These are phyloP conservation scores for Menidia menidia DNA, from an alignment of 2,797 vertebrate species.

Conservation along the genomic window DNA sequence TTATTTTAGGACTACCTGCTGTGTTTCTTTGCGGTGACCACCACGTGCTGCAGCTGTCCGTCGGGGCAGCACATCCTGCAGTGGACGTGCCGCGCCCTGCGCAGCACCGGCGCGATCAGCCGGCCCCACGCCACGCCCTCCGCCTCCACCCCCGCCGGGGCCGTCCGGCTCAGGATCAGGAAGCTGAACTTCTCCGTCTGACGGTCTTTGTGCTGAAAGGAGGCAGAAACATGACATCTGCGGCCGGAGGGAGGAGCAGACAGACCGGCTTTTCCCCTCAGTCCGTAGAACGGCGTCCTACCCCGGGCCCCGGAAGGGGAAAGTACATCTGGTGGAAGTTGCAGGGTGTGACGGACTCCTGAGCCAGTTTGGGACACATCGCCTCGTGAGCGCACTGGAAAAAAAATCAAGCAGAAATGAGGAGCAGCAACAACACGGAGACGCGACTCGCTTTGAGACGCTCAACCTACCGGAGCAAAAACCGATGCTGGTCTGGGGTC, in stretches of 20 bases:
- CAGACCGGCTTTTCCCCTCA: too few species aligned
- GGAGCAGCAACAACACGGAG: rapidly evolving
- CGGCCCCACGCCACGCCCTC: conserved; percentile 79
- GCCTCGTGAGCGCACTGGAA: conserved; percentile 87
- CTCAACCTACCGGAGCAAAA: conserved; percentile 86
- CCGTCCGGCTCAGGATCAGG: conserved; percentile 81
- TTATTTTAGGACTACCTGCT: conserved; percentile 77
- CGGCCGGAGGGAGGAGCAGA: too few species aligned
- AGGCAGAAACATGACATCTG: too few species aligned
- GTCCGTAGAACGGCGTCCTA: conserved; percentile 56
- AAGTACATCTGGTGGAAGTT: conserved; percentile 87
- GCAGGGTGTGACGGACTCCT: conserved; percentile 76
- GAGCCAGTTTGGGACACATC: conserved; percentile 84
- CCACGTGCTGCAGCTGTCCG: conserved; percentile 80
- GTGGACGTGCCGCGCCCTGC: conserved; percentile 85
- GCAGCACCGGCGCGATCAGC: conserved; percentile 80
- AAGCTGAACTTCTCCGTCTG: conserved; percentile 87
- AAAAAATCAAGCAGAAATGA: conserved; percentile 9
- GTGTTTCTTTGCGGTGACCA: conserved; percentile 84
- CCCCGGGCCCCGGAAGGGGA: conserved; percentile 81
- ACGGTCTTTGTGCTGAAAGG: conserved; percentile 69
- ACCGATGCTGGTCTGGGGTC: conserved; percentile 81
- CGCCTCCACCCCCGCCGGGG: neutral
- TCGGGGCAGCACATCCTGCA: conserved; percentile 84
- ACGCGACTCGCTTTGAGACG: neutral